Conservation (phyloP, 1,140 invertebrate species). For the Rhysida immarginata region DNA sequence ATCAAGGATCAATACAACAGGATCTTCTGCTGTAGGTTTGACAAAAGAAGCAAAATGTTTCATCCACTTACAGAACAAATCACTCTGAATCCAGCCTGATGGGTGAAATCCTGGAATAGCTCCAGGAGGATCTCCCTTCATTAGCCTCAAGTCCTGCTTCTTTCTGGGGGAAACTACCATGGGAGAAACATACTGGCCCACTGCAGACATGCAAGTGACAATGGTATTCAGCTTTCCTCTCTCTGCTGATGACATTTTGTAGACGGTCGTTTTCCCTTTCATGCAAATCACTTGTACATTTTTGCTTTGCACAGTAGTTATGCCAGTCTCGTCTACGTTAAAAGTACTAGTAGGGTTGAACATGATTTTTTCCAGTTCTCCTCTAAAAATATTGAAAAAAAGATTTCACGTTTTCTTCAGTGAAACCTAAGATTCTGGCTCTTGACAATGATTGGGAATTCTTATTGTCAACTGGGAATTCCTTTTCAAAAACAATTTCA, state of each 20-base stretch:
- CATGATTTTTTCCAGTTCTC: neutral
- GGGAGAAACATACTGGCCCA: neutral
- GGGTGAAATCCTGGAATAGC: neutral
- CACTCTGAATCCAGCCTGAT: slow-evolving; percentile 16
- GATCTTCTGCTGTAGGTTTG: slow-evolving; percentile 16
- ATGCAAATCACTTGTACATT: neutral
- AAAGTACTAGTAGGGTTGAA: slow-evolving; percentile 9
- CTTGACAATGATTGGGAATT: neutral
- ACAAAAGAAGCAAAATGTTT: slow-evolving; percentile 21
- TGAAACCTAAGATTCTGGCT: neutral
- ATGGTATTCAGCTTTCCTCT: neutral
- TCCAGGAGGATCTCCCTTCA: neutral
- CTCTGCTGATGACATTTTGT: neutral
- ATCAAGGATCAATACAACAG: slow-evolving; percentile 27
- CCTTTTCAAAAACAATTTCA: neutral
- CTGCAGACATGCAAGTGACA: neutral
- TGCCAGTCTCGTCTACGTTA: slow-evolving; percentile 15
- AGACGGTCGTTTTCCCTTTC: slow-evolving; percentile 9
- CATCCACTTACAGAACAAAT: slow-evolving; percentile 27
- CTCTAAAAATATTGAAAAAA: slow-evolving; percentile 9
- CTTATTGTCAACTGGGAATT: neutral
- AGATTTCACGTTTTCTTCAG: slow-evolving; percentile 8
- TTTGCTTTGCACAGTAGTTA: slow-evolving; percentile 13
- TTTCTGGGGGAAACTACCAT: neutral
- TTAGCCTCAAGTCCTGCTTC: neutral